These are phyloP conservation scores for Sebastiscus tertius DNA, from an alignment of 2,797 vertebrate genomes.

Conservation along the genomic window DNA sequence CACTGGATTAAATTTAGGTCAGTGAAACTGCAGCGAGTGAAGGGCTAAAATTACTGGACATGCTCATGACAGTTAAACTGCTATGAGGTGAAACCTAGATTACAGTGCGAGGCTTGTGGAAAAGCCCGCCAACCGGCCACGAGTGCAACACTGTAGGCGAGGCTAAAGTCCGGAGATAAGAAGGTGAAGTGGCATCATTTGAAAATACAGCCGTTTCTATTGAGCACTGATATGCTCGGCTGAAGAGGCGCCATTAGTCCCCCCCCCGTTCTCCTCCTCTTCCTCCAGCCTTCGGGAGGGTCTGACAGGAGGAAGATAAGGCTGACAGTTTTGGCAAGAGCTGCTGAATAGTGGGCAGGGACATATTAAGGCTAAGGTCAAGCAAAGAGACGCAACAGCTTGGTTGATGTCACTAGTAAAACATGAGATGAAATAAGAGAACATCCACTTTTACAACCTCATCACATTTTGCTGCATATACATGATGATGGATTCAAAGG, in stretches of 20 bases:
- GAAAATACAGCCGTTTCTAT: conserved; percentile 22
- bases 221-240: conserved; percentile 18
- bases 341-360: conserved; percentile 38
- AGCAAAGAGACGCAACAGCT: conserved; percentile 1
- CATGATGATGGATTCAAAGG: conserved; percentile 41
- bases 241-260: conserved; percentile 2
- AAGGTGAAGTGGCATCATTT: conserved; percentile 46
- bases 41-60: conserved; percentile 40
- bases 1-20: conserved; percentile 36
- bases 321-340: conserved; percentile 48
- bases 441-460: not conserved
- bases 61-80: conserved; percentile 32
- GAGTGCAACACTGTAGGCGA: conserved; percentile 23
- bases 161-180: conserved; percentile 43
- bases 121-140: conserved; percentile 10
- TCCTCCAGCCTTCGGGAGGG: conserved; percentile 25
- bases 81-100: conserved; percentile 43
- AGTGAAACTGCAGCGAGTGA: conserved; percentile 19
- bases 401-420: not conserved
- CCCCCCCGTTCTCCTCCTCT: conserved; percentile 13
- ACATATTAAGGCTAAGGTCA: conserved; percentile 43
- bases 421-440: not conserved
- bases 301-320: conserved; percentile 66
- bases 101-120: conserved; percentile 28
- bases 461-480: not conserved